Percentiles rank a stretch among this genome's conserved stretches.
Evolutionary conservation across 2,888 invertebrate genomes (phyloP).

Genomic region (Sussaba pulchella): DNA sequence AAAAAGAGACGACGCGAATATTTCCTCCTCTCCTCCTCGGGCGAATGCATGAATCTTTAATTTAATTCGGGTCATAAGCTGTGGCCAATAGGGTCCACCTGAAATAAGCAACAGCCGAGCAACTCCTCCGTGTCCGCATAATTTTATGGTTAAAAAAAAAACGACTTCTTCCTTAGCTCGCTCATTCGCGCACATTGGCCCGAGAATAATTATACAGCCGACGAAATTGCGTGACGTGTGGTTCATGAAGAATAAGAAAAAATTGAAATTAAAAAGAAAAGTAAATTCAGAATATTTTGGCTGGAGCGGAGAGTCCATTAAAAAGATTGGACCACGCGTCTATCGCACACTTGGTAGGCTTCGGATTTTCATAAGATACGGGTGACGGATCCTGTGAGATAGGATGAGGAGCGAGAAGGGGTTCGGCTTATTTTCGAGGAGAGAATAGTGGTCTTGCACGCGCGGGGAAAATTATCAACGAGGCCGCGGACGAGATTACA

Average conservation of each 20-base stretch:
- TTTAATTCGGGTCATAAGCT: slow-evolving; percentile 68
- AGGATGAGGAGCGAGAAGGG: no score
- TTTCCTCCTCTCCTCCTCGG: slow-evolving; percentile 23
- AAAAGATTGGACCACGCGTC: not conserved
- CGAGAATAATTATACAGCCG: slow-evolving; percentile 24
- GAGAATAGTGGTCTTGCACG: no score
- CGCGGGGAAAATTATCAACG: no score
- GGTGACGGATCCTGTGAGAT: no score
- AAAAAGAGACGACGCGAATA: slow-evolving; percentile 11
- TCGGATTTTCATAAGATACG: slow-evolving; percentile 18
- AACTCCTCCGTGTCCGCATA: slow-evolving; percentile 32
- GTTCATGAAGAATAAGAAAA: not conserved
- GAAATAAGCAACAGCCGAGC: slow-evolving; percentile 5
- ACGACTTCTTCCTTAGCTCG: not conserved
- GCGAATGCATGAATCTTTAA: slow-evolving; percentile 69
- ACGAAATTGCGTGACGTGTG: slow-evolving; percentile 32
- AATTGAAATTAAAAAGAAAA: not conserved
- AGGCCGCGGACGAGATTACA: slow-evolving; percentile 15
- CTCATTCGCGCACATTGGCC: slow-evolving; percentile 1
- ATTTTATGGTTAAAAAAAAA: no score
- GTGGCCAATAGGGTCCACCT: slow-evolving; percentile 2
- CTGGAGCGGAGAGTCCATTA: not conserved
- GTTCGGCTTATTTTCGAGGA: no score
- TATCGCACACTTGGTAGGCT: not conserved
- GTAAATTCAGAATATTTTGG: slow-evolving; percentile 17